Base-by-base conservation (phyloP, 2,113 vertebrate species). In the Fulica atra region DNA sequence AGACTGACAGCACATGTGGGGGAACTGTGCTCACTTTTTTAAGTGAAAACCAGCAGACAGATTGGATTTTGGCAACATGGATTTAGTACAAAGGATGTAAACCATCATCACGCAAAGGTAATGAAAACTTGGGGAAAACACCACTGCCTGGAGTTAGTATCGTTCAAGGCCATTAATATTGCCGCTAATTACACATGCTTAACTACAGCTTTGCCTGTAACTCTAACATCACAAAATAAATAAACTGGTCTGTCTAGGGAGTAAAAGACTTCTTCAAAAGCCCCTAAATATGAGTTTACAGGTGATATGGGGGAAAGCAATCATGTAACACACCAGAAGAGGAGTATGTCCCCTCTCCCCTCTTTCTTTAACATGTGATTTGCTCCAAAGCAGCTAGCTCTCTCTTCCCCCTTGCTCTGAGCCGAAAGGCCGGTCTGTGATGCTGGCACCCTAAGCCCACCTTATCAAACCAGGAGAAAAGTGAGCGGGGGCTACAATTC, bases 1-100 rank as follows among this genome's bases (percentile, higher is more conserved):
- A 64, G 57, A 69, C 33, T 84, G 80, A 71, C 46, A 86, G 61
- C n/a, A 10, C 78, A 48, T 33, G 29, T 56, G 38, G 21, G 44
- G 48, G 28, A n/a, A 78, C 93, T 63, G 51, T 7, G 38, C 23
- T 59, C 20, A 86, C 23, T 42, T 81, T 60, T 83, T 86, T 0
- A 90, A 84, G 40, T 72, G 65, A 92, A 93, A 92, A 92, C 16
- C 50, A 86, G 48, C 77, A 76, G 66, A 78, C 91, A 38, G 57
- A 71, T 53, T 51, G 48, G 48, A 51, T 93, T 94, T 93, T 89
- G 83, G 73, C 69, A 91, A 87, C 20, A 19, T 21, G 54, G 38
- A 65, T 64, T 86, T 57, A 91, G n/a, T 72, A 86, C 25, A 91
- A 86, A 96, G 88, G 57, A 90, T 71, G 46, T 81, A 86, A 89